These are phyloP conservation scores for Drosophila asahinai DNA, from an alignment of 1,140 invertebrate species.

Conservation along the genomic window DNA sequence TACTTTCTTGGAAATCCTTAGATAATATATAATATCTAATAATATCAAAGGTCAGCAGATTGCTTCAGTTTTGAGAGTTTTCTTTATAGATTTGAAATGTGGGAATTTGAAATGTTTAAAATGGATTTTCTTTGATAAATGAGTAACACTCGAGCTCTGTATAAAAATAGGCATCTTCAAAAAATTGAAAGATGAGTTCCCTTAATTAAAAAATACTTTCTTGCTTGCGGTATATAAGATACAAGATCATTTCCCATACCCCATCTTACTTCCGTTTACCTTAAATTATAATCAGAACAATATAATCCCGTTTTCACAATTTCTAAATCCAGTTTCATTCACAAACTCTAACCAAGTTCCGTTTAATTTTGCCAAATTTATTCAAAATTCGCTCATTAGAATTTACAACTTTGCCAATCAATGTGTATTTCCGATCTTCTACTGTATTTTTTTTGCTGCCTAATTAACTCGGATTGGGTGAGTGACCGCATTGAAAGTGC, in stretches of 20 bases:
- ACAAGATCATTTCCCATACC: neutral
- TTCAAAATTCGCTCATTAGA: conserved; percentile 12
- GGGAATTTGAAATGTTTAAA: too few relatives aligned
- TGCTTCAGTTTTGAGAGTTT: neutral
- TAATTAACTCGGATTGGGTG: conserved; percentile 19
- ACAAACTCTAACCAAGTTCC: conserved; percentile 1
- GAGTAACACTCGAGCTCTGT: too few relatives aligned
- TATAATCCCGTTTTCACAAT: conserved; percentile 1
- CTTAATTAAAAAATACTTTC: too few relatives aligned
- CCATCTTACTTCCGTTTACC: conserved; percentile 15
- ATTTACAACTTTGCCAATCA: conserved; percentile 8
- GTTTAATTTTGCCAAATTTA: conserved; percentile 24
- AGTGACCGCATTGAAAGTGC: conserved; percentile 48
- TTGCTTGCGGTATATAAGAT: neutral
- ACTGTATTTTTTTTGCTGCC: conserved; percentile 1
- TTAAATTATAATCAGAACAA: conserved; percentile 12
- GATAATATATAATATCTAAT: too few relatives aligned
- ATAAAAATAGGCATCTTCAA: too few relatives aligned
- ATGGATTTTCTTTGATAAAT: too few relatives aligned
- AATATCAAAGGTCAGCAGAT: too few relatives aligned
- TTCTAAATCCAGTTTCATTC: neutral
- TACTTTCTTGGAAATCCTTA: neutral
- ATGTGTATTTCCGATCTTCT: conserved; percentile 34
- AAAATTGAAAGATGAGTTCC: neutral
- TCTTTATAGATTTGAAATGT: neutral